Evolutionary conservation across 2,888 invertebrate genomes (phyloP).

Genomic region (Peribatodes rhomboidaria): DNA sequence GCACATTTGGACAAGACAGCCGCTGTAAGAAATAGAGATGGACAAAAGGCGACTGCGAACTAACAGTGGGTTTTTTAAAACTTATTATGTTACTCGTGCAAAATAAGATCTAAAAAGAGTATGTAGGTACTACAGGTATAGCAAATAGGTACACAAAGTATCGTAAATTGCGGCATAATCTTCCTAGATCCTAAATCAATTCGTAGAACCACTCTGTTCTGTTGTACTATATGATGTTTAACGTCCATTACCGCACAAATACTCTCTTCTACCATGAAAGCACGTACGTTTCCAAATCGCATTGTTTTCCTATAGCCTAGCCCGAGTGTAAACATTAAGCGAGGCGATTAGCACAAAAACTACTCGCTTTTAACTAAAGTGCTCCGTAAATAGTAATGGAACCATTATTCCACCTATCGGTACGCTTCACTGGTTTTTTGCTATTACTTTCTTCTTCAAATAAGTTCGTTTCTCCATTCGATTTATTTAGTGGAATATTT

Average conservation of each 20-base stretch:
- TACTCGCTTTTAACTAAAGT: constrained; percentile 42
- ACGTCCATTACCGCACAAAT: constrained; percentile 13
- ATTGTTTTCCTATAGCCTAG: constrained; percentile 25
- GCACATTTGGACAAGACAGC: no score
- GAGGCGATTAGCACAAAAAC: constrained; percentile 42
- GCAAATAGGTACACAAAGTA: background rate
- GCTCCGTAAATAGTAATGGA: constrained; percentile 44
- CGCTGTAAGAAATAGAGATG: no score
- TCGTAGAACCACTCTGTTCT: background rate
- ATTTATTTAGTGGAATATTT: constrained; percentile 10
- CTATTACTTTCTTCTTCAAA: constrained; percentile 14
- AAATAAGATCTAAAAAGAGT: no score
- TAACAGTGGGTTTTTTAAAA: no score
- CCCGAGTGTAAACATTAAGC: constrained; percentile 33
- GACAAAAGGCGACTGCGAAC: no score
- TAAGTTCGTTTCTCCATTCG: constrained; percentile 9
- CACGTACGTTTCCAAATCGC: constrained; percentile 20
- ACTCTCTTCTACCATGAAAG: constrained; percentile 15
- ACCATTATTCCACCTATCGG: constrained; percentile 41
- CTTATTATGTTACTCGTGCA: no score
- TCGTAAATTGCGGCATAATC: background rate
- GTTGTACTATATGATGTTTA: background rate
- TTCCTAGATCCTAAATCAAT: background rate
- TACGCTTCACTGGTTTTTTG: constrained; percentile 33
- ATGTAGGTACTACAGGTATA: no score